Base-by-base conservation (phyloP, 2,113 vertebrate genomes). In the Paradoxurus hermaphroditus region DNA sequence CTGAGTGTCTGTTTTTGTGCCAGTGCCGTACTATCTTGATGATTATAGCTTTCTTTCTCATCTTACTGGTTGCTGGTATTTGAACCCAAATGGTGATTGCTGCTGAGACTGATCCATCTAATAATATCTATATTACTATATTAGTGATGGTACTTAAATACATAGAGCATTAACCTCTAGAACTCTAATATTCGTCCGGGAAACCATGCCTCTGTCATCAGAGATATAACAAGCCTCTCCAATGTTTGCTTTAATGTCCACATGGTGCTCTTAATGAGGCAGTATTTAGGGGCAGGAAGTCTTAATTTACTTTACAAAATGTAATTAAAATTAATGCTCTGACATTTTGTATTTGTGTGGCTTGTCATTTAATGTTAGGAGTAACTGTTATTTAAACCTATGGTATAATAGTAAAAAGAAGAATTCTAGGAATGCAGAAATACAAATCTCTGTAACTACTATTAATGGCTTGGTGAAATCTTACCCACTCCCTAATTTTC, bases 231-330 rank as follows among this genome's bases (percentile, higher is more conserved):
- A 49, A 39, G 25, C 59, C 8, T 78, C 70, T 84, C 34, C 86
- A 68, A 46, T 11, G 9, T 91, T 88, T 75, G 41, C 36, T 79
- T 93, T 91, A 91, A 49, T 90, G 34, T 94, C 46, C 14, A 36
- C 62, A 19, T 77, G 21, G 6, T 93, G 34, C 29, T 92, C 44
- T 82, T 77, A 90, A 75, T n/a, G 31, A 91, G n/a, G 14, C 65
- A 59, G 14, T 70, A 36, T 67, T 92, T 59, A 44, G 51, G 49
- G 41, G 51, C 34, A 81, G 34, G 44, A 25, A 39, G 7, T 86
- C 49, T 16, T 67, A 3, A 36, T 56, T 82, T 82, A 59, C 49
- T 92, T 91, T 88, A 65, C 68, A 86, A 97, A 96, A 86, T 70
- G 65, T 9, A 59, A 70, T 84, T 86, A 44, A 82, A 77, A 41